These are phyloP conservation scores for Sebastes variabilis DNA, from an alignment of 2,797 vertebrate genomes.

Conservation along the genomic window DNA sequence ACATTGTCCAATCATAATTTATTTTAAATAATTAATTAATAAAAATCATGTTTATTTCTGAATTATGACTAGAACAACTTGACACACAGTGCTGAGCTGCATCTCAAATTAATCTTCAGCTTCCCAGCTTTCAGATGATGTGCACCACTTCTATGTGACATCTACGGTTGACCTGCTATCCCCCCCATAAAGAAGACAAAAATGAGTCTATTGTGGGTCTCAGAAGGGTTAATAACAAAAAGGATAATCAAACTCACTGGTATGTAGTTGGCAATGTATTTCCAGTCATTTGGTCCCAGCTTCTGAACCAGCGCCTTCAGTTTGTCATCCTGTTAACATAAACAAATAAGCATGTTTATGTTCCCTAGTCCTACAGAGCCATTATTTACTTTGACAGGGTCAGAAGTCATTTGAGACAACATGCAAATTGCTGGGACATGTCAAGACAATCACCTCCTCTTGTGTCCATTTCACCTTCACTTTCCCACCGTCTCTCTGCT, in stretches of 20 bases:
- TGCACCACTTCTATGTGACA: too few relatives aligned
- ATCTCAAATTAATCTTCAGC: too few relatives aligned
- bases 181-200: too few relatives aligned
- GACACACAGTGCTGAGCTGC: too few relatives aligned
- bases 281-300: conserved; percentile 91
- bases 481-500: conserved; percentile 88
- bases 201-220: too few relatives aligned
- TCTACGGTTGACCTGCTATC: too few relatives aligned
- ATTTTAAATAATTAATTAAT: too few relatives aligned
- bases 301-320: conserved; percentile 90
- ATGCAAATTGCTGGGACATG: not conserved
- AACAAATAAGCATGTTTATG: not conserved
- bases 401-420: not conserved
- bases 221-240: not conserved
- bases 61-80: too few relatives aligned
- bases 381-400: not conserved
- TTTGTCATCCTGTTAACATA: conserved; percentile 88
- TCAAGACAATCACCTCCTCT: conserved; percentile 86
- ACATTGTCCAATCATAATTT: too few relatives aligned
- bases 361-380: not conserved
- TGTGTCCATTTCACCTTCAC: conserved; percentile 95
- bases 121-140: too few relatives aligned
- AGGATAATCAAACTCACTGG: conserved; percentile 82
- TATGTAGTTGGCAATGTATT: conserved; percentile 88
- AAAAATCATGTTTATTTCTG: too few relatives aligned